These are phyloP conservation scores for Ctenosaura bakeri DNA, from an alignment of 2,797 vertebrate genomes.

Conservation along the genomic window DNA sequence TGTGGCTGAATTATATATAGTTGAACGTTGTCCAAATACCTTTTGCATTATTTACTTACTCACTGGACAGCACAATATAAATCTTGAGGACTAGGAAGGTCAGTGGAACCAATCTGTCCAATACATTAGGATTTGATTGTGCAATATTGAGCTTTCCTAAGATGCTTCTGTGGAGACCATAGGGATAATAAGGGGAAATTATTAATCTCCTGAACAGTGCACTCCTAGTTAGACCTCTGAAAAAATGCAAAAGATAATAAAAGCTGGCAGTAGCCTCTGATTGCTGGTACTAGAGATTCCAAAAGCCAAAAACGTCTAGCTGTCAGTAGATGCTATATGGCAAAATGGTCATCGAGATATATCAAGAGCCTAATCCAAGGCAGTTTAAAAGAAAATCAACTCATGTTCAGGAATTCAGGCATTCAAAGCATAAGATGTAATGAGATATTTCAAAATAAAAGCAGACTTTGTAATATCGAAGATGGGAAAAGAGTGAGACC, in stretches of 20 bases:
- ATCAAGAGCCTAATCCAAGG: constrained; percentile 1
- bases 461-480: neutral
- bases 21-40: neutral
- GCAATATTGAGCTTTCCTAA: neutral
- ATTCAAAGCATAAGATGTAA: neutral
- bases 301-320: too few species aligned
- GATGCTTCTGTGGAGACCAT: neutral
- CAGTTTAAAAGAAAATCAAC: constrained; percentile 1
- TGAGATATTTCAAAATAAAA: neutral
- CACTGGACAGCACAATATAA: constrained; percentile 13
- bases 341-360: neutral
- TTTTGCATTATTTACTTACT: constrained; percentile 19
- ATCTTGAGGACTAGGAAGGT: constrained; percentile 14
- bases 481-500: neutral
- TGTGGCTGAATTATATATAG: constrained; percentile 21
- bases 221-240: neutral
- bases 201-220: neutral
- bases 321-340: neutral
- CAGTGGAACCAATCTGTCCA: constrained; percentile 18
- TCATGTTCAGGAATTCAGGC: neutral
- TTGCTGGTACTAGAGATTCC: too few species aligned
- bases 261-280: neutral
- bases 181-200: neutral
- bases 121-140: constrained; percentile 1
- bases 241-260: neutral